Conservation (phyloP, 2,888 invertebrate species). For the Pocota personata region DNA sequence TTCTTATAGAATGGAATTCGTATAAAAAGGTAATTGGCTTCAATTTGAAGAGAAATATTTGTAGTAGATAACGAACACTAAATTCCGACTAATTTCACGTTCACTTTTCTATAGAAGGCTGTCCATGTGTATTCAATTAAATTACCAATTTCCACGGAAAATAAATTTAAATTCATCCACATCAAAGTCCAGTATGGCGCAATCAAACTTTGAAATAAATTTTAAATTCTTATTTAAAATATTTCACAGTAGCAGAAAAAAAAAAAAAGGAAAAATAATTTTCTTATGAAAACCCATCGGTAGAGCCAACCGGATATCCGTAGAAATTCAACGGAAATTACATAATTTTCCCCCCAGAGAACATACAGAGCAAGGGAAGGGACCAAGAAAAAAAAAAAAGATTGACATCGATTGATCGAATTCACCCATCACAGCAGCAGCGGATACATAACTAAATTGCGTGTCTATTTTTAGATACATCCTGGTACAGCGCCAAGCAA, state of each 20-base stretch:
- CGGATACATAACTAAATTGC: slow-evolving; percentile 42
- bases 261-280: slow-evolving; percentile 16
- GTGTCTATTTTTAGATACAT: slow-evolving; percentile 55
- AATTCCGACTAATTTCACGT: background rate
- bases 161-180: background rate
- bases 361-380: background rate
- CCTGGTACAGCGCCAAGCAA: background rate
- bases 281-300: slow-evolving; percentile 41
- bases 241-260: background rate
- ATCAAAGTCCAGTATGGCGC: background rate
- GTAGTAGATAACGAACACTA: too few relatives aligned
- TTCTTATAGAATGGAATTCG: too few relatives aligned
- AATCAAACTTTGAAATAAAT: background rate
- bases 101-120: background rate
- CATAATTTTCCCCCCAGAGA: slow-evolving; percentile 44
- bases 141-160: background rate
- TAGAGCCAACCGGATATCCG: slow-evolving; percentile 62
- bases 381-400: slow-evolving; percentile 1
- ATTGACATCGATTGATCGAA: slow-evolving; percentile 62
- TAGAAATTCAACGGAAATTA: slow-evolving; percentile 64
- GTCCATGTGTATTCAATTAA: background rate
- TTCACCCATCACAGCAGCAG: slow-evolving; percentile 23
- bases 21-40: too few relatives aligned
- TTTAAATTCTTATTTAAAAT: background rate
- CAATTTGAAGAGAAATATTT: too few relatives aligned